Evolutionary conservation across 1,140 invertebrate species (phyloP), one percentile per base, ranked within the genome.

Genomic region (Cyclargus thomasi): DNA sequence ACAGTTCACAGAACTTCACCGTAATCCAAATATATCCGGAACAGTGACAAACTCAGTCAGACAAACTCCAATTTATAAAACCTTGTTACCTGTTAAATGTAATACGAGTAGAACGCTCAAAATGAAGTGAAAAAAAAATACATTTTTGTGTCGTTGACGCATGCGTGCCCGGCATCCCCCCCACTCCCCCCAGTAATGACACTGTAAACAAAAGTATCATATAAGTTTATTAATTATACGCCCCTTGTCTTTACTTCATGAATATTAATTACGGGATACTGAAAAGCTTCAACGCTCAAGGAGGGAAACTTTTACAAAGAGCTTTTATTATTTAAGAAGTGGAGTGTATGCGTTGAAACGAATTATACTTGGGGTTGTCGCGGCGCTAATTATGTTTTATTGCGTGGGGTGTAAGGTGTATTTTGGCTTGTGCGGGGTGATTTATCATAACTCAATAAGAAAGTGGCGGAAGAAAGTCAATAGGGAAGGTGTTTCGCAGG

Each of bases 171-270:
- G 63, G 72, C 72, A 74, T 79, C 78, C 78, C 55, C 77, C 79
- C 84, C 73, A 72, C 74, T 79, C 78, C 78, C 55, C 77, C 79
- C 84, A 80, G 74, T 67, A 80, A 79, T 85, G 87, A 90, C 85
- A 90, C 78, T 86, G 83, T 84, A 88, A 90, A 90, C 87, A 90
- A 90, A 90, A 90, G 85, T 87, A 88, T 90, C 87, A 90, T 88
- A 90, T 90, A 90, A 90, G 87, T 90, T 90, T 90, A 90, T 90
- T 90, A 90, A 90, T 90, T 88, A 90, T 82, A 85, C 77, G 77
- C 81, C 85, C 86, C 85, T 88, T 77, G 75, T 83, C 77, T 76
- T 83, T 82, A 77, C 84, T 82, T 81, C 83, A 88, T 90, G 87
- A 90, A 90, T 90, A 88, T 86, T 88, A 88, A 88, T 90, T 90